Evolutionary conservation across 2,797 vertebrate species (phyloP), one percentile per base, ranked within the genome.

Genomic region (Myotis vivesi): DNA sequence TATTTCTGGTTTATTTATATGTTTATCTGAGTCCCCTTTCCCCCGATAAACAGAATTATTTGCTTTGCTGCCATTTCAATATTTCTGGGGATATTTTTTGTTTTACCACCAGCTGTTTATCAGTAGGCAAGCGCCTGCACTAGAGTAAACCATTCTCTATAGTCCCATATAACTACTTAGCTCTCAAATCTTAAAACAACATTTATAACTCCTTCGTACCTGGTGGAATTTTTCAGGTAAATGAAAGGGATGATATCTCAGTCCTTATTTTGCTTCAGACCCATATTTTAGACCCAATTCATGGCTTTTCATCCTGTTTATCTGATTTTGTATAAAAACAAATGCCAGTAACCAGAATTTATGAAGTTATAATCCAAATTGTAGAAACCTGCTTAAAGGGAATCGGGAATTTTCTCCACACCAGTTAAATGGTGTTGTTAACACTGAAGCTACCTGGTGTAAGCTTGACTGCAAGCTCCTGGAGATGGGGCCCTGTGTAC

Each of bases 1-100:
- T 71, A 57, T 20, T 80, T 46, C 25, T 4, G 9, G 38, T 44
- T 95, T 94, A 92, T 96, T 95, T 94, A 91, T 93, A 62, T 96
- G 75, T 94, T 94, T 92, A 89, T 83, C 75, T 23, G 72, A 91
- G 16, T 8, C 80, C n/a, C 23, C 81, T 66, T 87, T 49, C 13
- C 38, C 51, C 85, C 66, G n/a, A 80, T 77, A 83, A 95, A 94
- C 49, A 94, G 64, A 88, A 53, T 49, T 62, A 83, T 94, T 94
- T 95, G 64, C 66, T 68, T 84, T 86, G 44, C 66, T 90, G 92
- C 84, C 11, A 6, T 76, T 75, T 94, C 83, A 71, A 0, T 86
- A 41, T 86, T 95, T 79, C 82, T n/a, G 64, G n/a, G 28, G 41
- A 77, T 91, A 64, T 55, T 72, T 93, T 87, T 84, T 89, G 55